Base-by-base conservation (phyloP, 2,113 vertebrate species). In the Bagarius yarrelli region DNA sequence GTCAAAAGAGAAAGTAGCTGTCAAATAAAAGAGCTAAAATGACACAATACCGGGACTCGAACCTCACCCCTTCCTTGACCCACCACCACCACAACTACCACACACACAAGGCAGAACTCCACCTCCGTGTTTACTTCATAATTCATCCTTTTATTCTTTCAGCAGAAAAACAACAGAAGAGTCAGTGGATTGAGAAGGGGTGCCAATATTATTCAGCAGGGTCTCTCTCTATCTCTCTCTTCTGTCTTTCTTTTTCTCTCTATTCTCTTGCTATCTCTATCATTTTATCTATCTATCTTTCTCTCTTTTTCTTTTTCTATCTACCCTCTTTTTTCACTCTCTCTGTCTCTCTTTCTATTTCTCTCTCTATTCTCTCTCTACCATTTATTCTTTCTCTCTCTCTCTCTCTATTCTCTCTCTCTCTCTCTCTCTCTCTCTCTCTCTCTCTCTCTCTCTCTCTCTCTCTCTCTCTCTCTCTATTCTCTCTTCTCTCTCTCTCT, bases 1-100 rank as follows among this genome's bases (percentile, higher is more conserved):
- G 78, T 78, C 83, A 76, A 57, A 83, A 77, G 44, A 77, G 86
- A 82, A 88, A 87, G 86, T 88, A 89, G 90, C 92, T 94, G 93
- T 93, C 93, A 94, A 52, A 88, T 87, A 87, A 87, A 83, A 72
- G 74, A 79, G 81, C 69, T 57, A 36, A 57, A 55, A 19, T 53
- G 64, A 76, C 63, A 83, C 72, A 84, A 82, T 66, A 78, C 76
- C 74, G 61, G 72, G 77, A 69, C 52, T 76, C 61, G 40, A 83
- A 71, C 81, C 81, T 82, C 72, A 82, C 67, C 34, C 18, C 44
- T n/a, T n/a, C 5, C 66, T 60, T 1, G 6, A 4, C 27, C 8
- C 53, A 21, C 52, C 21, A 9, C 23, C 52, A 11, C 44, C 5
- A 27, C 0, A 21, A 23, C 18, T n/a, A n/a, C 9, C 70, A 21